Base-by-base conservation (phyloP, 1,140 invertebrate species). In the Eurosta solidaginis region DNA sequence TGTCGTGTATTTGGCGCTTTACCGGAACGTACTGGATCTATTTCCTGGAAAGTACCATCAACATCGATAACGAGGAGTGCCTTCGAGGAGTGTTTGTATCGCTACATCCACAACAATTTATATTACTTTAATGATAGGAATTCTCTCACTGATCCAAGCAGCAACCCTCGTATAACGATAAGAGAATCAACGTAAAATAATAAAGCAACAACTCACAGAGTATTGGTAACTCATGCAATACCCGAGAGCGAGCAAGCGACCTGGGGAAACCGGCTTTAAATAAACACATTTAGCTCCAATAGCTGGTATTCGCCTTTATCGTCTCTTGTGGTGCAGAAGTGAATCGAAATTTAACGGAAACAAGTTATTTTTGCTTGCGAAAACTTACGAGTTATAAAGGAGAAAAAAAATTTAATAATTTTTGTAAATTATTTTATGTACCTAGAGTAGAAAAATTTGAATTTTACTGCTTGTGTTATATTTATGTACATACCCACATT, bases 261-360 rank as follows among this genome's bases (percentile, higher is more conserved):
- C 36, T 29, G 45, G 29, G 54, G 78, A 83, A 85, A 85, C 83
- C 83, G 83, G 83, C 83, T 84, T 85, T 82, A 84, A 84, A 83
- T 84, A 84, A 83, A 82, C 79, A 76, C 78, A 80, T 77, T 78
- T 81, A 49, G 78, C 78, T 17, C 9, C 25, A 14, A 76, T 20
- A 20, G 47, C 77, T 80, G 81, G 79, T 83, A 83, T 83, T 83
- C 82, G 81, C 77, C 81, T 82, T 76, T 78, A 76, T 74, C 79
- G 81, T 81, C 80, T 83, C 82, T 82, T 81, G 80, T 80, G 79
- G 82, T 78, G 81, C 77, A 80, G 81, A 82, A 78, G 76, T 77
- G 78, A 78, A 81, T 79, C 74, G 49, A 76, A 74, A 76, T 77
- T 74, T 44, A 78, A 52, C 76, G 54, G 14, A 50, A 77, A 1